A percentile compares a stretch with the other conserved stretches of the same genome.
phyloP scores from a whole-genome alignment of 2,113 vertebrate species.

The Cyanistes caeruleus region DNA sequence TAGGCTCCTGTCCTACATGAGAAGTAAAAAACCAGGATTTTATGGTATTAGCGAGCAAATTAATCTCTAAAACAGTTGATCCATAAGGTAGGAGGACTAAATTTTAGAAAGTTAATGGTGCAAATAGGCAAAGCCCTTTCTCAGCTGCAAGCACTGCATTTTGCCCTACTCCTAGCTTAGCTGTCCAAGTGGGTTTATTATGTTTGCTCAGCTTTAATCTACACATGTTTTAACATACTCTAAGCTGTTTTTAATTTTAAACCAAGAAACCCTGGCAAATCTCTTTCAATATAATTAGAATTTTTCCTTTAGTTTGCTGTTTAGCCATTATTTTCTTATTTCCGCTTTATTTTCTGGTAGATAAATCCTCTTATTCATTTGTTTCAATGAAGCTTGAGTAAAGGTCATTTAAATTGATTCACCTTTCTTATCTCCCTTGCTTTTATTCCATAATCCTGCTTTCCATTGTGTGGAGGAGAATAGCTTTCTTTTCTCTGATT shows the following conservation, averaged over 20 bases:
- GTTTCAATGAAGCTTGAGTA: slow-evolving; percentile 70
- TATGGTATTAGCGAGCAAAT: not conserved
- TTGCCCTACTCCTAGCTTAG: not conserved
- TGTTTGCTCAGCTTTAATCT: slow-evolving; percentile 53
- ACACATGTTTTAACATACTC: slow-evolving; percentile 22
- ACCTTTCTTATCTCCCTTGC: slow-evolving; percentile 62
- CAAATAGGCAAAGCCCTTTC: slow-evolving; percentile 37
- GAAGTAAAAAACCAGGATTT: not conserved
- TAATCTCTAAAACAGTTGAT: slow-evolving; percentile 38
- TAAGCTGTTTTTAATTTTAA: slow-evolving; percentile 52
- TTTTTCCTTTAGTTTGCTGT: slow-evolving; percentile 55
- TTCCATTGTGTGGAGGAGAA: slow-evolving; percentile 56
- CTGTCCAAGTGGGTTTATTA: slow-evolving; percentile 13
- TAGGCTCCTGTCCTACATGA: not conserved
- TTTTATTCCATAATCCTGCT: slow-evolving; percentile 65
- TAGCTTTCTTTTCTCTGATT: slow-evolving; percentile 33
- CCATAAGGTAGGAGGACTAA: slow-evolving; percentile 14
- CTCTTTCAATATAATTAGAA: slow-evolving; percentile 37
- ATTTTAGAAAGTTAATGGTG: slow-evolving; percentile 44
- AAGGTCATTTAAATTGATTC: slow-evolving; percentile 75
- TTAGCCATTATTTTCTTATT: slow-evolving; percentile 62
- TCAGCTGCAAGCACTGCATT: slow-evolving; percentile 21
- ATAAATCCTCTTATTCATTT: slow-evolving; percentile 75
- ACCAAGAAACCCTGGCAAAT: slow-evolving; percentile 48
- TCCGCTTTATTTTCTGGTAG: slow-evolving; percentile 49